These are phyloP conservation scores for Palythoa grandis DNA, from an alignment of 92 coral and sea anemone genomes.

Conservation along the genomic window DNA sequence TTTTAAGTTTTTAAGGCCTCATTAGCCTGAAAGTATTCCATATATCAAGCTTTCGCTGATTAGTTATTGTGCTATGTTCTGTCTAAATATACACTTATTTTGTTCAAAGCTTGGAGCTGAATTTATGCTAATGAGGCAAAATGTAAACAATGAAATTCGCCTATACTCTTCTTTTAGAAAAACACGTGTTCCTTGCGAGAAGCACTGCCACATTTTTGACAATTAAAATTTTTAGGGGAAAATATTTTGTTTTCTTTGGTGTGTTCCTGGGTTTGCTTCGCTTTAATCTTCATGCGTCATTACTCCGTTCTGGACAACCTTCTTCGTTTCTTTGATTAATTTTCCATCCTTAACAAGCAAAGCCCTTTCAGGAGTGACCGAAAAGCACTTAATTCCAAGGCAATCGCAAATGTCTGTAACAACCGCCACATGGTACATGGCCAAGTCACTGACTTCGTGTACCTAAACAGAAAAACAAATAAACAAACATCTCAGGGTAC, in stretches of 20 bases:
- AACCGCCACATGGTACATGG: background rate
- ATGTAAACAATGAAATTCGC: no score
- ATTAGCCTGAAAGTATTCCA: no score
- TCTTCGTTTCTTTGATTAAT: background rate
- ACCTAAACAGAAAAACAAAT: background rate
- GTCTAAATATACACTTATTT: no score
- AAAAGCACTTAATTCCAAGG: conserved; percentile 17
- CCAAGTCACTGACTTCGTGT: conserved; percentile 7
- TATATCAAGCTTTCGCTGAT: no score
- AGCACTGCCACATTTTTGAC: no score
- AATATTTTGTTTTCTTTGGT: background rate
- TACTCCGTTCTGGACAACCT: background rate
- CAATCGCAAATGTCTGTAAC: conserved; percentile 17
- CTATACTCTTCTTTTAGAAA: no score
- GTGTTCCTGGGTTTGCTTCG: background rate
- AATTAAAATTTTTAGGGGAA: background rate
- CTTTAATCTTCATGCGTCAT: background rate
- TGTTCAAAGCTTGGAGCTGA: no score
- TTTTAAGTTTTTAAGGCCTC: no score
- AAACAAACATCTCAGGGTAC: background rate
- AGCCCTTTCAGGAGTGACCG: conserved; percentile 14
- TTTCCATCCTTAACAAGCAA: conserved; percentile 3
- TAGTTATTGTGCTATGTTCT: no score
- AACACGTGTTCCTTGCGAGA: no score
- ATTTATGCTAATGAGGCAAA: no score